A percentile compares a stretch with the other conserved stretches of the same genome.
phyloP scores from a whole-genome alignment of 2,113 vertebrate genomes.

The Pipra filicauda region DNA sequence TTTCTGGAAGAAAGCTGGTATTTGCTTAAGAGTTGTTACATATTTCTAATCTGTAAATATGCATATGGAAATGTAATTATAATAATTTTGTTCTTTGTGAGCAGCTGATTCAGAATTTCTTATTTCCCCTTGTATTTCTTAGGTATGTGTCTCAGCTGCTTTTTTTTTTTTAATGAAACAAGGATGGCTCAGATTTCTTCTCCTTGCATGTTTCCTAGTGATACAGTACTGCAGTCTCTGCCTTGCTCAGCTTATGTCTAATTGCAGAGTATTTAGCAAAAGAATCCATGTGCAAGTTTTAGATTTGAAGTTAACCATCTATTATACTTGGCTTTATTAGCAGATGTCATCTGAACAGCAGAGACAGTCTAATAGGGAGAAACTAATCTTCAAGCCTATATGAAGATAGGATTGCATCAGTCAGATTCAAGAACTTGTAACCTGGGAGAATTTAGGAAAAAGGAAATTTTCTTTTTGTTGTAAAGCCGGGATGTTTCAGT shows the following conservation, averaged over 20 bases:
- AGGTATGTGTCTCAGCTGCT: neutral
- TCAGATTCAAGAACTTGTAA: neutral
- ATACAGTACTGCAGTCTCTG: neutral
- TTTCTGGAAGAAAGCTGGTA: neutral
- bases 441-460: neutral
- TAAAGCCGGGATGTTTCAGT: neutral
- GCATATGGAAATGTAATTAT: neutral
- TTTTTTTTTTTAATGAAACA: neutral
- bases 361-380: neutral
- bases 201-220: neutral
- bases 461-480: neutral
- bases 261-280: slow-evolving; percentile 35
- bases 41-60: neutral
- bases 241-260: slow-evolving; percentile 24
- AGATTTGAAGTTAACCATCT: neutral
- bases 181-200: neutral
- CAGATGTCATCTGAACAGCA: neutral
- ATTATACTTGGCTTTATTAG: neutral
- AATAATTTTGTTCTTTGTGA: neutral
- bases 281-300: neutral
- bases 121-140: neutral
- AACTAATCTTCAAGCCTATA: neutral
- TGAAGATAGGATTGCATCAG: neutral
- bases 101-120: slow-evolving; percentile 16
- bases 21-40: neutral